Percentiles rank a stretch among this genome's conserved stretches.
Conservation (phyloP, 1,140 invertebrate genomes). For the Meloidogyne exigua region DNA sequence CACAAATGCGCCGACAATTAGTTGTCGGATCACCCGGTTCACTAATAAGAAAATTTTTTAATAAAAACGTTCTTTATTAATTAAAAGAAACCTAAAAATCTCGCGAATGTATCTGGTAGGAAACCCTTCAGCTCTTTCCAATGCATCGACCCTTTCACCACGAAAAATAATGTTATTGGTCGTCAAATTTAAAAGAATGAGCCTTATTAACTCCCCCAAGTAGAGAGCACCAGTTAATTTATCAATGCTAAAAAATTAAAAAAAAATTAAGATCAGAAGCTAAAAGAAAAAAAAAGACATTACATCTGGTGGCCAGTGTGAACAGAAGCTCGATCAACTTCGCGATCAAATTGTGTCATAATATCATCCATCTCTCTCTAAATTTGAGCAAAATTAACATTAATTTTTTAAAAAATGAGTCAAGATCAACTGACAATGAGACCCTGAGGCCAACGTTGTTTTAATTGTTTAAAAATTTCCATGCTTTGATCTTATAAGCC, state of each 20-base stretch:
- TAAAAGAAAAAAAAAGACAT: constrained; percentile 11
- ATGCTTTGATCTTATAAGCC: no score
- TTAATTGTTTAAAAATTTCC: no score
- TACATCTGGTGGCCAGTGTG: constrained; percentile 62
- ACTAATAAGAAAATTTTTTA: constrained; percentile 40
- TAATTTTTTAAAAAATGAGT: no score
- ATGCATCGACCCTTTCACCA: constrained; percentile 52
- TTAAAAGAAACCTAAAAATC: constrained; percentile 52
- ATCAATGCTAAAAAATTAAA: constrained; percentile 53
- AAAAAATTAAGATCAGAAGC: no score
- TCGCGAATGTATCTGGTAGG: constrained; percentile 64
- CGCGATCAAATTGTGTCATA: constrained; percentile 58
- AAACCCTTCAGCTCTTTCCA: constrained; percentile 56
- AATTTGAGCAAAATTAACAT: neutral
- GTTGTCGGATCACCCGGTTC: constrained; percentile 57
- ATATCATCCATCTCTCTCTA: constrained; percentile 56
- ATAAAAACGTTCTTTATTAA: neutral
- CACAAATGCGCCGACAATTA: constrained; percentile 60
- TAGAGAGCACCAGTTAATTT: constrained; percentile 63
- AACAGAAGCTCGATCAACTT: constrained; percentile 59
- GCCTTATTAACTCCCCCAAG: constrained; percentile 59
- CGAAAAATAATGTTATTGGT: constrained; percentile 56
- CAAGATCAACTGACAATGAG: no score
- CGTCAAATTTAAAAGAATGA: constrained; percentile 54
- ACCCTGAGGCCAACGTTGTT: no score